Evolutionary conservation across 2,797 vertebrate species (phyloP).

Genomic region (Botia almorhae): DNA sequence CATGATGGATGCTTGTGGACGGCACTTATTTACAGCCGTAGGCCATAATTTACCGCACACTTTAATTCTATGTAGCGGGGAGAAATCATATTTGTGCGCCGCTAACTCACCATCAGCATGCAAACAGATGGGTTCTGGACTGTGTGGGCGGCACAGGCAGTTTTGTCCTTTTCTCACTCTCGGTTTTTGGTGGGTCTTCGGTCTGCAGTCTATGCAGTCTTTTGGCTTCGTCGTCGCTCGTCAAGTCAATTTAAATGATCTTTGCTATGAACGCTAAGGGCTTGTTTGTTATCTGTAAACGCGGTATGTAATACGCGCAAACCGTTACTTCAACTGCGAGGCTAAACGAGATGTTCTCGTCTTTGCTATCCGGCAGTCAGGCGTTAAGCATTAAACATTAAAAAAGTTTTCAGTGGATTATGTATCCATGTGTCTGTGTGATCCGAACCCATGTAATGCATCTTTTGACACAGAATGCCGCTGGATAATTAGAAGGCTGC

Average conservation of each 20-base stretch:
- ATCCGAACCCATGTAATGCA: not conserved
- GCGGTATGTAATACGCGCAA: conserved; percentile 47
- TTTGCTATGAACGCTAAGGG: conserved; percentile 53
- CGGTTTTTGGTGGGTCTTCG: conserved; percentile 37
- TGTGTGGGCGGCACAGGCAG: conserved; percentile 65
- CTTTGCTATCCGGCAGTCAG: conserved; percentile 19
- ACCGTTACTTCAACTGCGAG: conserved; percentile 57
- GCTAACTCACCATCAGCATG: conserved; percentile 60
- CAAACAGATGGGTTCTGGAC: conserved; percentile 65
- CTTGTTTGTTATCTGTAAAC: conserved; percentile 57
- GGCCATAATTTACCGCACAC: conserved; percentile 49
- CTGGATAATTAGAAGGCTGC: not conserved
- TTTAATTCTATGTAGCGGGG: conserved; percentile 49
- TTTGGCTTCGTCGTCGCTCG: conserved; percentile 48
- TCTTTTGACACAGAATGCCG: conserved; percentile 3
- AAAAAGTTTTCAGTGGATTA: not conserved
- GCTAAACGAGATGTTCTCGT: conserved; percentile 46
- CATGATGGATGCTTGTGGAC: conserved; percentile 39
- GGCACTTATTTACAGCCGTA: conserved; percentile 49
- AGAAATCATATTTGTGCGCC: conserved; percentile 55
- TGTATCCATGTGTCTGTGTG: not conserved
- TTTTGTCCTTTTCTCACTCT: conserved; percentile 55
- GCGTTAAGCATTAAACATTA: conserved; percentile 17
- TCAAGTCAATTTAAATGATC: conserved; percentile 54
- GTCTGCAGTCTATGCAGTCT: conserved; percentile 55